phyloP scores from a whole-genome alignment of 1,140 invertebrate species.

The Drosophila tsacasi region DNA sequence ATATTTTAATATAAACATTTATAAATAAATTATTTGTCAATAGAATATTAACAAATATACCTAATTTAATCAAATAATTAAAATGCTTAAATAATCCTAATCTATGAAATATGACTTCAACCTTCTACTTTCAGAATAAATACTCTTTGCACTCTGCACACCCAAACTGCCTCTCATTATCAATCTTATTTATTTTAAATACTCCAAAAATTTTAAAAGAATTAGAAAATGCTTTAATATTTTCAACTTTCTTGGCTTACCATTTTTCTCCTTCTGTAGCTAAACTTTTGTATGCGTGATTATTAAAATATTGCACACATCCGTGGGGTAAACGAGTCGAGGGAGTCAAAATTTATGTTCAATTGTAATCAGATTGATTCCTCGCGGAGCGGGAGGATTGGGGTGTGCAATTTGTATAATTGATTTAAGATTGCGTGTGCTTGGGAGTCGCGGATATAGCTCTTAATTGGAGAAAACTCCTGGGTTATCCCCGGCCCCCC shows the following conservation, averaged over 20 bases:
- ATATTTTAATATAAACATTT: no score
- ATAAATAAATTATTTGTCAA: no score
- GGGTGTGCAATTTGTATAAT: constrained; percentile 75
- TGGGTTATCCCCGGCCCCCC: constrained; percentile 10
- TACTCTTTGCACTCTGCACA: no score
- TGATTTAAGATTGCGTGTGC: constrained; percentile 74
- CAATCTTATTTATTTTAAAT: no score
- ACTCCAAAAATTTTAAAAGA: no score
- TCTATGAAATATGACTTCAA: no score
- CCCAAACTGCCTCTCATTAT: no score
- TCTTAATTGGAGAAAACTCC: constrained; percentile 49
- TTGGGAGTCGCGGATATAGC: constrained; percentile 51
- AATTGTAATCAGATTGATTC: constrained; percentile 75
- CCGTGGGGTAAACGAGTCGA: background rate
- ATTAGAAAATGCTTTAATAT: no score
- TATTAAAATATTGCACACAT: constrained; percentile 63
- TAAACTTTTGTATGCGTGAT: constrained; percentile 27
- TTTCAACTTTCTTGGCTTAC: background rate
- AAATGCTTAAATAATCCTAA: no score
- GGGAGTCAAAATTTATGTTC: constrained; percentile 62
- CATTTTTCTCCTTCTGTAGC: background rate
- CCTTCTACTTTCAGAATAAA: no score
- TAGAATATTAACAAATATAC: no score
- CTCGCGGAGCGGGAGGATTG: background rate
- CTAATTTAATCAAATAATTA: no score